Base-by-base conservation (phyloP, 2,113 vertebrate species). In the Oryctolagus cuniculus region DNA sequence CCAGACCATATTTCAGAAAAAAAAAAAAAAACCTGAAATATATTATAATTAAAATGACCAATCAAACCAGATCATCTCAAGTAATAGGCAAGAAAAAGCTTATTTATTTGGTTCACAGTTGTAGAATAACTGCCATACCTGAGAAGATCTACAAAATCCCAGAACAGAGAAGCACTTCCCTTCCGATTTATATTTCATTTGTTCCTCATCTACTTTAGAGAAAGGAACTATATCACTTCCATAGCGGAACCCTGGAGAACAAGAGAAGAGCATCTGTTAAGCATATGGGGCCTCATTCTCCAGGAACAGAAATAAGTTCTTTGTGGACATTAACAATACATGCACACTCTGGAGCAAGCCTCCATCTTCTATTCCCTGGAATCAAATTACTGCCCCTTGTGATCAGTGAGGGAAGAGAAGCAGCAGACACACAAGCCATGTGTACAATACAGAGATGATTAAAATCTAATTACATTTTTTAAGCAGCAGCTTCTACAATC, bases 181-280 rank as follows among this genome's bases (percentile, higher is more conserved):
- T 92, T 99, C 99, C 0, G 98, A 98, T 98, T 99, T 99, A 97
- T 99, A 99, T 96, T 98, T 99, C 99, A 99, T 99, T 98, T 99
- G 99, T 1, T 99, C 99, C 97, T 99, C 99, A 97, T 99, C 99
- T 88, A 99, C 98, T 98, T 99, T 99, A 82, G 99, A 99, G 98
- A 99, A 99, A 72, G 99, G 99, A 95, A 99, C 92, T 58, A 99
- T 99, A 97, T 99, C 99, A 85, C 99, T 99, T 55, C 99, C 99
- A 73, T 99, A 99, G 93, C 99, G 98, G 96, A 99, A 99, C 93
- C 99, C 99, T 99, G 93, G 12, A 87, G 83, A 97, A 96, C 6
- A 87, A 94, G 95, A 97, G 93, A 91, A 95, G 77, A 95, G 90
- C 97, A 98, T 95, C 95, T 98, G 97, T 96, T 97, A 98, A 95